phyloP scores from a whole-genome alignment of 2,797 vertebrate species.

The Diplodus sargus region DNA sequence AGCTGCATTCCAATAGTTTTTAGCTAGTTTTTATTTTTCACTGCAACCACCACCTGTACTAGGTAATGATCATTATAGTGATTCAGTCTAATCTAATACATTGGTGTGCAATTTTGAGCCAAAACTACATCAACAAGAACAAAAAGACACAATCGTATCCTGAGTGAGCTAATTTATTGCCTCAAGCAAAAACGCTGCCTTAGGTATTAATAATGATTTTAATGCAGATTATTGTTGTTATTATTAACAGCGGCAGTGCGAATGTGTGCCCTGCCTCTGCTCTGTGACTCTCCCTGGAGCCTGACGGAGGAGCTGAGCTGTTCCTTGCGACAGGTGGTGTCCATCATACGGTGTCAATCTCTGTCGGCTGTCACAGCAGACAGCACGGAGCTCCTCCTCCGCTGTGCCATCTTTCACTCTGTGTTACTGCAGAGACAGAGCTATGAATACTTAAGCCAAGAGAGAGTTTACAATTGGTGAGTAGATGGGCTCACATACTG shows the following conservation, averaged over 20 bases:
- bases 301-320: slow-evolving; percentile 78
- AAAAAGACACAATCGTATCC: neutral
- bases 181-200: neutral
- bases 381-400: slow-evolving; percentile 55
- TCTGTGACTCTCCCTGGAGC: slow-evolving; percentile 81
- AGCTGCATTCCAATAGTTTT: neutral
- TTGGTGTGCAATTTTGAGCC: neutral
- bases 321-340: slow-evolving; percentile 67
- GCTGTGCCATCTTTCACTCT: slow-evolving; percentile 81
- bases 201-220: neutral
- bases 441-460: slow-evolving; percentile 71
- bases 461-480: slow-evolving; percentile 83
- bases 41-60: neutral
- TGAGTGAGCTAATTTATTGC: neutral
- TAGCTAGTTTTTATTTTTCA: neutral
- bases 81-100: neutral
- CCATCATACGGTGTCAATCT: slow-evolving; percentile 10
- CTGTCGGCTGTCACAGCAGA: neutral
- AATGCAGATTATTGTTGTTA: neutral
- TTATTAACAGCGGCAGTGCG: slow-evolving; percentile 70
- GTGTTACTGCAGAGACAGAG: slow-evolving; percentile 85
- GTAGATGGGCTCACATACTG: neutral
- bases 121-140: neutral
- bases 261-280: slow-evolving; percentile 73
- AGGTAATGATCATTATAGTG: neutral